Base-by-base conservation (phyloP, 2,113 vertebrate species). In the Myotis yumanensis region DNA sequence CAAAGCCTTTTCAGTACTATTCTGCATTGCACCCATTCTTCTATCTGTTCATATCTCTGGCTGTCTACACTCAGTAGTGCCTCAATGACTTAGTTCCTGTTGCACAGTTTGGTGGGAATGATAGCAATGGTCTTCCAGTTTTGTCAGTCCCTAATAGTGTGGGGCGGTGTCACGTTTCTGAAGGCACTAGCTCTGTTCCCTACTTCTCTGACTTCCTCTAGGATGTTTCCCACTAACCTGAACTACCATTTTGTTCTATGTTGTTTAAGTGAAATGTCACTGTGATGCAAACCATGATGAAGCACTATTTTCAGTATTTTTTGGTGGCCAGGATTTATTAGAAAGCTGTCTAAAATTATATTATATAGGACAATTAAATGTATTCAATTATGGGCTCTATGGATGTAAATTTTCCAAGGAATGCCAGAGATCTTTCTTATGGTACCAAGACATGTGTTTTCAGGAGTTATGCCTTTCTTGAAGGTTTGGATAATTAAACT, bases 251-350 rank as follows among this genome's bases (percentile, higher is more conserved):
- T 51, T 52, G 2, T 82, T 72, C 30, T 81, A 7, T 76, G 40
- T 51, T 51, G 40, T 52, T 84, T 76, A 52, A 23, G 18, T 89
- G 66, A 95, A 93, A 92, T 69, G 9, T 37, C 68, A 64, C 35
- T 80, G 8, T 52, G 54, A 66, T 80, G 1, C 32, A n/a, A 76
- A 20, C 8, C 15, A 2, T 22, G 28, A 22, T 76, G 32, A 48
- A 80, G 12, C 40, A 37, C 23, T 87, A 23, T 62, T 89, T 95
- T 92, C 37, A 59, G 46, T 46, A 35, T 7, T 2, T 59, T 88
- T 83, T 85, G 51, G 28, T 79, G 35, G 10, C 35, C 57, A 68
- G 25, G 11, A n/a, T 68, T 77, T 90, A 82, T 72, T 76, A 87
- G 64, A 90, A 48, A 64, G 9, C 7, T 57, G 37, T 71, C 20